Evolutionary conservation across 2,113 vertebrate species (phyloP), one percentile per base, ranked within the genome.

Genomic region (Oreochromis aureus): DNA sequence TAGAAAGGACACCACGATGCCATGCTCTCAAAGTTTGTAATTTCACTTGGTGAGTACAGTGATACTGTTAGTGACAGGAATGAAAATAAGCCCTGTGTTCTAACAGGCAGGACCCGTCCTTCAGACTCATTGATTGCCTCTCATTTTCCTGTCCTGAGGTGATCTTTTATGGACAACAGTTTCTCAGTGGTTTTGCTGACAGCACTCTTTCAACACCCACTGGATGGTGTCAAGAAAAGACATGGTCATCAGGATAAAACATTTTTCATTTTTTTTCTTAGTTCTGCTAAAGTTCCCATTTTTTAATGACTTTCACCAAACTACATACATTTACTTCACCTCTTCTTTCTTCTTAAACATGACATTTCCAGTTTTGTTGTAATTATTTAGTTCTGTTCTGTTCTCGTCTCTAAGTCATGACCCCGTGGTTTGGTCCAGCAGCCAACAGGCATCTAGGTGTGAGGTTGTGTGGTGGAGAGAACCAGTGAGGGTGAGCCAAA

Each of bases 401-500:
- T 48, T 44, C 18, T 41, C 11, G 7, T 15, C 78, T 76, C 61
- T 39, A 78, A 84, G 92, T 89, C 92, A 84, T 46, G 86, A 91
- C 91, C 93, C 30, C 39, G 54, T 6, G 18, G 79, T 71, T 84
- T 80, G 66, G 66, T 84, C 12, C 80, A 36, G 19, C 41, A 63
- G 93, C 93, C 93, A 91, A 84, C 6, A 66, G 87, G 34, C 90
- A 91, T 88, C 46, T 80, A 91, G 54, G 94, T 95, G 94, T 89
- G 90, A 95, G 83, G 54, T 46, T 48, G 76, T 86, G 89, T 84
- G 93, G 89, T 92, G 66, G n/a, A 80, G 73, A 88, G 66, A 87
- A 58, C 85, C 89, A 85, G 6, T 48, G 82, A 89, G 90, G 95
- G 88, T 95, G 91, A 95, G 93, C 92, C 93, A 94, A 87, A 88